Evolutionary conservation across 2,888 invertebrate species (phyloP).

Genomic region (Aethes cnicana): DNA sequence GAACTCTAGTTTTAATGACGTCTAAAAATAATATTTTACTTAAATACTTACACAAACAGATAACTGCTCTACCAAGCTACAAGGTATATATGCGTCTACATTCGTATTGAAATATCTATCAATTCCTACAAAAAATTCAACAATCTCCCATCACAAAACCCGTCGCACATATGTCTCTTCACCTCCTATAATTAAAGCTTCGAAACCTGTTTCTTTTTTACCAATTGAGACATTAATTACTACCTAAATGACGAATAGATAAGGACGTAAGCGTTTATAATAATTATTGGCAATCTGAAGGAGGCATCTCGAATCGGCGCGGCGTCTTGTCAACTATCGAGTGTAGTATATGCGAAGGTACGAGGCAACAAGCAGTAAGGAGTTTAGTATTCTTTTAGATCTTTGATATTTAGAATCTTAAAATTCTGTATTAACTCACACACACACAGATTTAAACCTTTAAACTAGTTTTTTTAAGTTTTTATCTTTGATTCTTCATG

Average conservation of each 20-base stretch:
- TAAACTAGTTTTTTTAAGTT: no score
- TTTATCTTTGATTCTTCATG: no score
- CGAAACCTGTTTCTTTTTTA: conserved; percentile 14
- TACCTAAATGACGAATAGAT: conserved; percentile 25
- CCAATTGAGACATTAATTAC: conserved; percentile 26
- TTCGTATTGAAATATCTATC: neutral
- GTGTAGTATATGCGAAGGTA: neutral
- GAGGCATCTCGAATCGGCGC: conserved; percentile 18
- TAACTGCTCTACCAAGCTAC: neutral
- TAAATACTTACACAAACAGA: neutral
- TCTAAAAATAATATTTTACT: no score
- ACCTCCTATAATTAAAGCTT: conserved; percentile 9
- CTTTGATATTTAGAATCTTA: no score
- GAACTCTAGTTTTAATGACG: no score
- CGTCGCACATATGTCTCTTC: conserved; percentile 7
- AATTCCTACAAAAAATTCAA: neutral
- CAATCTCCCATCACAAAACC: conserved; percentile 2
- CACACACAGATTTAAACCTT: no score
- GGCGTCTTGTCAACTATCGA: neutral
- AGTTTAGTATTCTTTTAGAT: no score
- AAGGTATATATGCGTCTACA: no score
- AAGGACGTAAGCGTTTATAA: conserved; percentile 9
- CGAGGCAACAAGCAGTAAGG: neutral
- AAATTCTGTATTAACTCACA: no score
- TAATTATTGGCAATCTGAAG: conserved; percentile 27